Percentiles rank a stretch among this genome's conserved stretches.
These are phyloP conservation scores for Tiliacea citrago DNA, from an alignment of 2,888 invertebrate species.

Conservation along the genomic window DNA sequence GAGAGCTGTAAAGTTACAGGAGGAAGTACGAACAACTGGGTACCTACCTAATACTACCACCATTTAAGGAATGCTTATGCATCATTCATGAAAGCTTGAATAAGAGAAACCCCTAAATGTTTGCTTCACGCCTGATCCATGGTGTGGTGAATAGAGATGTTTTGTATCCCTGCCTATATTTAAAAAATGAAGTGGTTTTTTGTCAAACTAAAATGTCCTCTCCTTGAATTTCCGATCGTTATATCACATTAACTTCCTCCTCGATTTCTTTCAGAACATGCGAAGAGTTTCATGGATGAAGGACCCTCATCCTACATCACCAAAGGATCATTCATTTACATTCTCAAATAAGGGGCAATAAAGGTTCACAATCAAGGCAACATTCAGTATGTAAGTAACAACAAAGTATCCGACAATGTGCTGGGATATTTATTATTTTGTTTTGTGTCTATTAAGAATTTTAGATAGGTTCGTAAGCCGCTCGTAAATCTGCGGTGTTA, in stretches of 20 bases:
- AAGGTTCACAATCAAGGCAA: constrained; percentile 16
- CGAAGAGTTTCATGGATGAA: background rate
- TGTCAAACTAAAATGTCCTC: background rate
- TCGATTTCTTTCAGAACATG: background rate
- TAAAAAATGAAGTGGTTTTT: background rate
- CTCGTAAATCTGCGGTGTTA: constrained; percentile 73
- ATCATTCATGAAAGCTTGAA: background rate
- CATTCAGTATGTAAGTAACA: constrained; percentile 12
- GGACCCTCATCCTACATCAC: constrained; percentile 8
- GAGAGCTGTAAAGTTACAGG: background rate
- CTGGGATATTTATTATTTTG: constrained; percentile 36
- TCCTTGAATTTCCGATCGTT: background rate
- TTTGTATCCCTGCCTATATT: no score
- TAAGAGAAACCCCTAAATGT: background rate
- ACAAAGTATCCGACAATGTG: constrained; percentile 55
- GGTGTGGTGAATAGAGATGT: background rate
- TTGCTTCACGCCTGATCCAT: background rate
- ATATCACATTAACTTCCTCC: background rate
- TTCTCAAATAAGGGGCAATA: constrained; percentile 42
- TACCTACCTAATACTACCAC: background rate
- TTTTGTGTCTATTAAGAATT: constrained; percentile 62
- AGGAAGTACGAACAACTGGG: no score
- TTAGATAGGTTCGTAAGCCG: constrained; percentile 62
- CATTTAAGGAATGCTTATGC: no score
- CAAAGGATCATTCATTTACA: constrained; percentile 10